Percentiles rank a stretch among this genome's conserved stretches.
These are phyloP conservation scores for Astropecten irregularis DNA, from an alignment of 53 echinoderm and acorn worm genomes.

Conservation along the genomic window DNA sequence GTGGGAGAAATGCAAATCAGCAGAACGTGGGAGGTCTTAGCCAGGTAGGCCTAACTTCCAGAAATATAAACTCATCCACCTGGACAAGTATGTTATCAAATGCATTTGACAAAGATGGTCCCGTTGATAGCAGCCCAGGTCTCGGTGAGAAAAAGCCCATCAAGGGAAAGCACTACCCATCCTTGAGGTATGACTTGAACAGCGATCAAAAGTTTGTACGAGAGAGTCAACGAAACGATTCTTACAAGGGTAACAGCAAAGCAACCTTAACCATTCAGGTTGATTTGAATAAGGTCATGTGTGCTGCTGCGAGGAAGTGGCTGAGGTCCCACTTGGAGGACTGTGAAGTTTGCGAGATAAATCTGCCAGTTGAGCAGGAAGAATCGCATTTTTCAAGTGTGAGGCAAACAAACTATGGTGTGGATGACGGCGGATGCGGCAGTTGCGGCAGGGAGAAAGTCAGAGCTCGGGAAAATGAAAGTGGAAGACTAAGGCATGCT, in stretches of 20 bases:
- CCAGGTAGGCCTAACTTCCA: no score
- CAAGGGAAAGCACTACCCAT: background rate
- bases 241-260: background rate
- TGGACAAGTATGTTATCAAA: no score
- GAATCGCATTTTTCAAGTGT: background rate
- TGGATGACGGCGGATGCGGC: no score
- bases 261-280: slow-evolving; percentile 23
- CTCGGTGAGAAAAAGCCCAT: background rate
- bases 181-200: background rate
- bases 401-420: no score
- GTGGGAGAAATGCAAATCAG: background rate
- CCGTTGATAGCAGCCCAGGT: background rate
- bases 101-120: background rate
- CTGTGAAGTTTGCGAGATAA: slow-evolving; percentile 47
- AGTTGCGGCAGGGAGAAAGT: background rate
- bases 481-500: background rate
- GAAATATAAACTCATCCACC: no score
- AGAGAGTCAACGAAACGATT: background rate
- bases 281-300: slow-evolving; percentile 39
- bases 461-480: background rate
- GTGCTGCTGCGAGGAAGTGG: slow-evolving; percentile 29
- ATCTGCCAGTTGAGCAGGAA: slow-evolving; percentile 1
- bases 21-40: no score
- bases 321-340: slow-evolving; percentile 26
- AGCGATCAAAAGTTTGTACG: slow-evolving; percentile 1